Conservation (phyloP, 1,140 invertebrate species). For the Penaeus japonicus region DNA sequence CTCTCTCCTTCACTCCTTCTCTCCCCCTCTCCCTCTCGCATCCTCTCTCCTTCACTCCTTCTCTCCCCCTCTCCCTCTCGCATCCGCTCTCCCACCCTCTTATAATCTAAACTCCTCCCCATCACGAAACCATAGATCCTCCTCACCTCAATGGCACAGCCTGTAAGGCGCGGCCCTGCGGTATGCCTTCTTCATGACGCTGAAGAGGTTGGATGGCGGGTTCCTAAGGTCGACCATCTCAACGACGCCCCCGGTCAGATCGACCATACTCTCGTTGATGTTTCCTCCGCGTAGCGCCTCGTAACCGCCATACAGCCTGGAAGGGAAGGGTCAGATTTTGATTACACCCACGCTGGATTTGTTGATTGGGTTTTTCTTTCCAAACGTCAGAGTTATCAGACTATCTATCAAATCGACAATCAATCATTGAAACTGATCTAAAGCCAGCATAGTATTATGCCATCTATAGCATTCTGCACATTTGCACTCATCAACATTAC, state of each 20-base stretch:
- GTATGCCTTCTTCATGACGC: conserved; percentile 66
- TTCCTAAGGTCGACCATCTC: conserved; percentile 62
- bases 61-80: background rate
- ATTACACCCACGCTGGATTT: too few species aligned
- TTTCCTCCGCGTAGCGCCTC: conserved; percentile 71
- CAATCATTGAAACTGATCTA: too few species aligned
- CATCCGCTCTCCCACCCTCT: background rate
- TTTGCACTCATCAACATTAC: too few species aligned
- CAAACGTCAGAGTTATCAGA: too few species aligned
- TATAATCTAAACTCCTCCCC: too few species aligned
- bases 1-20: too few species aligned
- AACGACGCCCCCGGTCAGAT: conserved; percentile 62
- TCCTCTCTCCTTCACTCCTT: too few species aligned
- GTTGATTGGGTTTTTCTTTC: too few species aligned
- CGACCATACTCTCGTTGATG: conserved; percentile 70
- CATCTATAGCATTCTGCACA: too few species aligned
- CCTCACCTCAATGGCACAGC: conserved; percentile 69
- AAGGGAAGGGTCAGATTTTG: background rate
- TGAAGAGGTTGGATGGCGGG: conserved; percentile 65
- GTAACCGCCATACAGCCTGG: conserved; percentile 70
- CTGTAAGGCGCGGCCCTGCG: conserved; percentile 69
- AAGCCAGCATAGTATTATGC: too few species aligned
- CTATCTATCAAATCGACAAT: too few species aligned
- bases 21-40: too few species aligned
- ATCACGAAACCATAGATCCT: background rate